Base-by-base conservation (phyloP, 2,113 vertebrate species). In the Tetrao urogallus region DNA sequence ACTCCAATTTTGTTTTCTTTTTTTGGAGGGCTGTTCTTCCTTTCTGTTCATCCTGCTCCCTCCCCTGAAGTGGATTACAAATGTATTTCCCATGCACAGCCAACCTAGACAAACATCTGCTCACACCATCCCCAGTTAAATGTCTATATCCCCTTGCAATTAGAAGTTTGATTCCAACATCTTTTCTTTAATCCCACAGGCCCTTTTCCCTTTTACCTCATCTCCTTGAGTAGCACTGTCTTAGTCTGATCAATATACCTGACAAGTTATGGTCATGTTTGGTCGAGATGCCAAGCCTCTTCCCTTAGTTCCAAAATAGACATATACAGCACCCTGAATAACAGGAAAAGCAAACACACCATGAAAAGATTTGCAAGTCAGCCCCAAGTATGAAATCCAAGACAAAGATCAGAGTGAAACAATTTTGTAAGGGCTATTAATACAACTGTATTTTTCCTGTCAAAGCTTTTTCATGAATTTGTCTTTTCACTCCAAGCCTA, bases 301-400 rank as follows among this genome's bases (percentile, higher is more conserved):
- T 82, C 63, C 57, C 19, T 34, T 47, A 32, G 72, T 89, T 21
- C 98, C 98, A 17, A 98, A 97, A 93, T 96, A 98, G 66, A 98
- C 7, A 14, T 98, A 98, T 36, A 98, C 98, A 2, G 97, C 94
- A 28, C 98, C 98, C 98, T 98, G 71, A 85, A 89, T 1, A 45
- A 63, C 28, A 71, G 69, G 48, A 92, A 66, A 93, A 65, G 34
- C 13, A 65, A 86, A 88, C 1, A 72, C 9, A 24, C 9, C 30
- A 47, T 78, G 77, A 89, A 36, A 92, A 11, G 34, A 75, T 2
- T 36, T 56, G 32, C 42, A 58, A 19, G 52, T 48, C 56, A 70
- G 54, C 81, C 72, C n/a, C 47, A 63, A 30, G 8, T 13, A 72
- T 6, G 40, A 81, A 90, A 74, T 65, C 15, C 61, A 78, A 74